A percentile compares a stretch with the other conserved stretches of the same genome.
phyloP scores from a whole-genome alignment of 2,888 invertebrate species.

The Pristionchus arcanus region DNA sequence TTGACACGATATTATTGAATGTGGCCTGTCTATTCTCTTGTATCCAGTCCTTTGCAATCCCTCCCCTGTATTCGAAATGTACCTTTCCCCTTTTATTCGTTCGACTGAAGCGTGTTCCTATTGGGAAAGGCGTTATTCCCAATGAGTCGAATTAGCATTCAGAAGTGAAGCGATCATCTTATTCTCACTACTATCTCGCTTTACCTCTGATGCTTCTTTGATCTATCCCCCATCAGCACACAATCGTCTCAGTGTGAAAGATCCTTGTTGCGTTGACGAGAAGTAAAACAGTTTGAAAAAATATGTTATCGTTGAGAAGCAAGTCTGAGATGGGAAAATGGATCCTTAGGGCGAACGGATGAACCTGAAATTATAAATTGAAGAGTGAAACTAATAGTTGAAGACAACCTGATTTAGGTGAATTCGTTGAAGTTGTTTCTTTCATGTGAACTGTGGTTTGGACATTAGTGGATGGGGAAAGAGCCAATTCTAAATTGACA shows the following conservation, averaged over 20 bases:
- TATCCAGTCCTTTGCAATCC: slow-evolving; percentile 7
- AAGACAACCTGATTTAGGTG: not conserved
- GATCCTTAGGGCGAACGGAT: slow-evolving; percentile 1
- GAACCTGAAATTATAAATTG: not conserved
- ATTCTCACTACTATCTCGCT: not conserved
- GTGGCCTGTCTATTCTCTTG: slow-evolving; percentile 30
- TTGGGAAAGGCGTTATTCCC: slow-evolving; percentile 20
- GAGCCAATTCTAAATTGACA: not conserved
- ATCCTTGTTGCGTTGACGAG: slow-evolving; percentile 46
- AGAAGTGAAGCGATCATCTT: not conserved
- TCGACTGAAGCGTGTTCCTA: slow-evolving; percentile 21
- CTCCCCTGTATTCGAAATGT: slow-evolving; percentile 17
- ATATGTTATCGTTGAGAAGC: not conserved
- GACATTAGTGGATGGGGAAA: not conserved
- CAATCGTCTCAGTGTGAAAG: slow-evolving; percentile 42
- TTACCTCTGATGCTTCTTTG: not conserved
- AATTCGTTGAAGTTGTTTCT: not conserved
- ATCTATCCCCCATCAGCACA: slow-evolving; percentile 29
- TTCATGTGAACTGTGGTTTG: not conserved
- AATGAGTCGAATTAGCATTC: not conserved
- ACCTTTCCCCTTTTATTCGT: not conserved
- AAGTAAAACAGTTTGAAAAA: slow-evolving; percentile 31
- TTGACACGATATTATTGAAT: not conserved
- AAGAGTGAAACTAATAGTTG: not conserved
- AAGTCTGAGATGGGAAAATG: slow-evolving; percentile 21